Conservation (phyloP, 2,888 invertebrate species). For the Apantesis nais region DNA sequence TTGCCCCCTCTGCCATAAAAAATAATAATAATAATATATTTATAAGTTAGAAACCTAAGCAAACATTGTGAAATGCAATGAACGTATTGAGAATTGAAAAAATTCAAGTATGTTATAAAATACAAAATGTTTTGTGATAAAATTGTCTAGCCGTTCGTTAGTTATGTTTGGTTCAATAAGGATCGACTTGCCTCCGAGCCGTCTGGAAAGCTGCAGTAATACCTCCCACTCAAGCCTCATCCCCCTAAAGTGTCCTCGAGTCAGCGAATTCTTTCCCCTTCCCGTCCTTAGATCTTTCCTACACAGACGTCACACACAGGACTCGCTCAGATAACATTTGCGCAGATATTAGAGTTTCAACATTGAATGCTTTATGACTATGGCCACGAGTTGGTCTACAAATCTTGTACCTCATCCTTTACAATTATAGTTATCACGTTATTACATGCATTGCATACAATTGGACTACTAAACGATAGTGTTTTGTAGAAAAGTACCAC, state of each 20-base stretch:
- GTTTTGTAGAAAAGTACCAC: too few species aligned
- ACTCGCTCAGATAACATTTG: slow-evolving; percentile 41
- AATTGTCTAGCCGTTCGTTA: slow-evolving; percentile 13
- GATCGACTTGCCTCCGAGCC: slow-evolving; percentile 55
- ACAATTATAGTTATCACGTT: background rate
- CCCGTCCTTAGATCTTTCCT: slow-evolving; percentile 44
- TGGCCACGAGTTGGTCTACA: slow-evolving; percentile 24
- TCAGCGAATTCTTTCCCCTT: slow-evolving; percentile 53
- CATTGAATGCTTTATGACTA: slow-evolving; percentile 34
- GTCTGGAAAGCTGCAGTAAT: slow-evolving; percentile 59
- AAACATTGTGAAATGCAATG: too few species aligned
- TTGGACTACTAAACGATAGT: too few species aligned
- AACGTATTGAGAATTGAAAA: too few species aligned
- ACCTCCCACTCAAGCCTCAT: slow-evolving; percentile 38
- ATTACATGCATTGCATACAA: too few species aligned
- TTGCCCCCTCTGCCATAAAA: too few species aligned
- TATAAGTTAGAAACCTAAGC: too few species aligned
- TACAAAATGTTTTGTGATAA: background rate
- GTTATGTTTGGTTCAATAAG: slow-evolving; percentile 49
- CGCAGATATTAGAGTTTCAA: slow-evolving; percentile 33
- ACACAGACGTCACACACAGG: slow-evolving; percentile 49
- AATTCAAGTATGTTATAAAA: too few species aligned
- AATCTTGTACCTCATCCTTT: slow-evolving; percentile 13
- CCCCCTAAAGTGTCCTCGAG: slow-evolving; percentile 43
- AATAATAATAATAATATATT: too few species aligned